These are phyloP conservation scores for Trachythela sp. DNA, from an alignment of 64 coral and sea anemone genomes.

Conservation along the genomic window DNA sequence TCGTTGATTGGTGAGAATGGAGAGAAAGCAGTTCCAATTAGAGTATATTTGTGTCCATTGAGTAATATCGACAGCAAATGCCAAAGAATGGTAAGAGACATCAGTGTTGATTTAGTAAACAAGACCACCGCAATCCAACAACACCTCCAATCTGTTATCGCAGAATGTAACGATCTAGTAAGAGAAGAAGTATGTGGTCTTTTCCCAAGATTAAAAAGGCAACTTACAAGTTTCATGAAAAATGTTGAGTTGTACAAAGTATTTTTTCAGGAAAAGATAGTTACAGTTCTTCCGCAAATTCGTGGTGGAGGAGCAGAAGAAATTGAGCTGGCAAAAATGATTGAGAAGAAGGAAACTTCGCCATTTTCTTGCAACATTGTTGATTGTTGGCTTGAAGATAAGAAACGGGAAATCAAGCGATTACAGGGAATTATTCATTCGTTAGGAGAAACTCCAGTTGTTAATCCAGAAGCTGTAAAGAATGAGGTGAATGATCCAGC, in stretches of 20 bases:
- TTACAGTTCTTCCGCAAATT: slow-evolving; percentile 25
- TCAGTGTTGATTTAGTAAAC: slow-evolving; percentile 30
- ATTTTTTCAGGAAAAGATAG: slow-evolving; percentile 29
- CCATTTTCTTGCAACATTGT: slow-evolving; percentile 28
- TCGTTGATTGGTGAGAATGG: slow-evolving; percentile 39
- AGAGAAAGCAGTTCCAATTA: slow-evolving; percentile 34
- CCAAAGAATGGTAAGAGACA: slow-evolving; percentile 28
- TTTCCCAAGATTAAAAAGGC: neutral
- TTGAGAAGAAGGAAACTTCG: slow-evolving; percentile 35
- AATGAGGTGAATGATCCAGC: slow-evolving; percentile 18
- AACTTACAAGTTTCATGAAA: neutral
- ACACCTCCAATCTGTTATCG: neutral
- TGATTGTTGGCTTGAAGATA: slow-evolving; percentile 23
- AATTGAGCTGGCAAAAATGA: neutral
- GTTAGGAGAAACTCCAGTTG: slow-evolving; percentile 24
- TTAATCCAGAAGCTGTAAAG: slow-evolving; percentile 43
- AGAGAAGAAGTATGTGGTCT: slow-evolving; percentile 19
- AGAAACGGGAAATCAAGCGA: slow-evolving; percentile 31
- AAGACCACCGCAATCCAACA: slow-evolving; percentile 21
- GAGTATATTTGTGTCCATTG: slow-evolving; percentile 40
- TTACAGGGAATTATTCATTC: slow-evolving; percentile 14
- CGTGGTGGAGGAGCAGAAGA: slow-evolving; percentile 34
- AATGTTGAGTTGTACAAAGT: neutral
- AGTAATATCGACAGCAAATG: slow-evolving; percentile 36
- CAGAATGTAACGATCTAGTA: slow-evolving; percentile 28